Conservation (phyloP, 1,140 invertebrate species). For the silkworm (Bombyx mori) region DNA sequence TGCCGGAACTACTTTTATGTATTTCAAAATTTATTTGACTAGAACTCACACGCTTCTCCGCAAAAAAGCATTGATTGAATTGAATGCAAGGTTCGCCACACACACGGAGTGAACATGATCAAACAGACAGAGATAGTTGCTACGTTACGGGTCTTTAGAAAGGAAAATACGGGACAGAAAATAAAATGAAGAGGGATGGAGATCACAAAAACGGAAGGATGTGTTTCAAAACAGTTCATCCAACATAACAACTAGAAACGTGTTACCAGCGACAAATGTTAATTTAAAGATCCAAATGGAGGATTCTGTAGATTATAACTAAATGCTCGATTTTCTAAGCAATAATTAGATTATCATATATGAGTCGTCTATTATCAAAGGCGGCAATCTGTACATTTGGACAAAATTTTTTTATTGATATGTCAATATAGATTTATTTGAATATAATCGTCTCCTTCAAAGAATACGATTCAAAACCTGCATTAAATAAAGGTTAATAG, state of each 20-base stretch:
- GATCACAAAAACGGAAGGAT: constrained; percentile 54
- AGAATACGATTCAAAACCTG: too few species aligned
- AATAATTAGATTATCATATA: too few species aligned
- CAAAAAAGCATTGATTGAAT: constrained; percentile 66
- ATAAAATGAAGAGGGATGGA: constrained; percentile 34
- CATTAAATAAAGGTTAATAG: too few species aligned
- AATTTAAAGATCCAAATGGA: too few species aligned
- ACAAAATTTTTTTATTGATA: too few species aligned
- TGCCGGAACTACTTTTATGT: constrained; percentile 39
- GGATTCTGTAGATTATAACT: too few species aligned
- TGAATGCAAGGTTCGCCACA: constrained; percentile 32
- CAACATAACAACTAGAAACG: constrained; percentile 28
- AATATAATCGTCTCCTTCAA: too few species aligned
- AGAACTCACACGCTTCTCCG: constrained; percentile 52
- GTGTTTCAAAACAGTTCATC: constrained; percentile 33
- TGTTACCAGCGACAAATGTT: too few species aligned
- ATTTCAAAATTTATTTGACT: constrained; percentile 53
- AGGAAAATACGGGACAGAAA: constrained; percentile 23
- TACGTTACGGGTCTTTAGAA: constrained; percentile 2
- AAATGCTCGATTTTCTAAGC: too few species aligned
- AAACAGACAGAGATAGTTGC: constrained; percentile 20
- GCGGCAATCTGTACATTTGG: too few species aligned
- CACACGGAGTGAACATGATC: constrained; percentile 21
- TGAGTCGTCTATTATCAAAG: too few species aligned
- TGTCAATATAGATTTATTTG: too few species aligned